Evolutionary conservation across 30 jellyfish, hydroid and myxozoan genomes (phyloP), one percentile per base, ranked within the genome.

Genomic region (Aurelia aurita complex sp. Pacific): DNA sequence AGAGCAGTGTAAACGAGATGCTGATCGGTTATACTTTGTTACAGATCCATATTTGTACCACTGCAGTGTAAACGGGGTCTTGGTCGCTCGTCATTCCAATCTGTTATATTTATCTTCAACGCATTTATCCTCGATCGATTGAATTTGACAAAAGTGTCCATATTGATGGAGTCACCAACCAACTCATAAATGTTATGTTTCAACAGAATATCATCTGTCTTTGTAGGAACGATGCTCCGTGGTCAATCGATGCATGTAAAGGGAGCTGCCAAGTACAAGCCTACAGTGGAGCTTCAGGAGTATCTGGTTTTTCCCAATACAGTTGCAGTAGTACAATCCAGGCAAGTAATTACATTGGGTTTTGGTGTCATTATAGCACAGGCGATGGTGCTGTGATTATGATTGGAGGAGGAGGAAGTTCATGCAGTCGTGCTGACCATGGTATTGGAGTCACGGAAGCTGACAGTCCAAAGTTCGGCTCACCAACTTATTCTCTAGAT

Each of bases 331-430:
- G 91, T 18, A 38, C 68, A 54, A 19, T 82, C 12, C 85, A 82
- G 19, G 35, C 85, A 1, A 18, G 60, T 13, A 54, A 55, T 6
- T 10, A 69, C 52, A 40, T 40, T 40, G 52, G 52, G 52, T 40
- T 40, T 40, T 40, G 52, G 52, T 40, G 52, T 40, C 11, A 68
- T 82, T 76, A 76, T 51, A 16, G 66, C 66, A 4, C 40, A 16
- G 86, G 86, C 9, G 86, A 76, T 76, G 86, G 76, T 4, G 10
- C 86, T 1, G 86, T 76, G 4, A 76, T 76, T 2, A 76, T 76
- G 86, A 76, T 76, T 5, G 86, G 86, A 19, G 86, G 86, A 57
- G 86, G 86, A 18, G 86, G 86, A 17, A 16, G 59, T 10, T 52
- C 63, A 4, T 76, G 86, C 13, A 29, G 14, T 60, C 29, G 86